These are phyloP conservation scores for Macropis europaea DNA, from an alignment of 2,888 invertebrate species.

Conservation along the genomic window DNA sequence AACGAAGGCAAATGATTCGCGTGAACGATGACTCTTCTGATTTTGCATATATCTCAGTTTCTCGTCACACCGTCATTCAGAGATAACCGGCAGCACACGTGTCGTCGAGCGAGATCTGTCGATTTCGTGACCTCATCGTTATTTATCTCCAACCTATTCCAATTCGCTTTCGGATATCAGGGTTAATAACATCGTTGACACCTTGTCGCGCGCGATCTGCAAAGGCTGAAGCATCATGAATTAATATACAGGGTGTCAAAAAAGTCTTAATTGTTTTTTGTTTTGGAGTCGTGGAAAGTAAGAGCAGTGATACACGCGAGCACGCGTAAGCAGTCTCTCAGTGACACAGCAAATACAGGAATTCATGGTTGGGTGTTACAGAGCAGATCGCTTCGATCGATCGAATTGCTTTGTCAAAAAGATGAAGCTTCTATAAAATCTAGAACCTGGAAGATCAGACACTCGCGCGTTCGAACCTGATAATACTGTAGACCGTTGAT, in stretches of 20 bases:
- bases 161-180: conserved; percentile 27
- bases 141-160: conserved; percentile 33
- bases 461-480: too few species aligned
- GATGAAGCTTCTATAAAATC: too few species aligned
- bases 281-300: too few species aligned
- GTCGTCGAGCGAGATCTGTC: conserved; percentile 16
- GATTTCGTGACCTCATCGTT: conserved; percentile 34
- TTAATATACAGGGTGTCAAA: too few species aligned
- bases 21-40: not conserved
- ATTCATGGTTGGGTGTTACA: too few species aligned
- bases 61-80: conserved; percentile 7
- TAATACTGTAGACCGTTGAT: too few species aligned
- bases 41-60: conserved; percentile 7
- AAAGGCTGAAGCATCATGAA: not conserved
- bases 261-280: not conserved
- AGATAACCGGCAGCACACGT: conserved; percentile 4
- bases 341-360: too few species aligned
- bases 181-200: conserved; percentile 48
- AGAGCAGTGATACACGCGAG: too few species aligned
- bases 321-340: too few species aligned
- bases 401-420: too few species aligned
- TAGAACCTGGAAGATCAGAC: too few species aligned
- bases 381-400: too few species aligned
- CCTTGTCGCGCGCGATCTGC: not conserved
- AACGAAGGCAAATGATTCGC: not conserved